Conservation (phyloP, 2,797 vertebrate species). For the Rachycentron canadum region DNA sequence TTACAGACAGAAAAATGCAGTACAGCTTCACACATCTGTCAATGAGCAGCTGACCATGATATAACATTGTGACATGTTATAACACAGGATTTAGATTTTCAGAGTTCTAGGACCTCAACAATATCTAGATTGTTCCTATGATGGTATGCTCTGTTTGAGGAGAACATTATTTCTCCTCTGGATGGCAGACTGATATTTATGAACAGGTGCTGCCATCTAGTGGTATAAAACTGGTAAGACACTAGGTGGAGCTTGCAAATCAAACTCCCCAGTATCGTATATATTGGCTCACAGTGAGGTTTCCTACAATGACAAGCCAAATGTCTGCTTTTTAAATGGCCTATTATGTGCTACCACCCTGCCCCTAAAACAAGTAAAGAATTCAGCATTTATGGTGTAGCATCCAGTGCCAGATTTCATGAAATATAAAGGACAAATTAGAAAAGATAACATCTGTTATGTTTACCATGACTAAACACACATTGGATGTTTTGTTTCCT, state of each 20-base stretch:
- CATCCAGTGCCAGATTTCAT: too few species aligned
- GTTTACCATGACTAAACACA: not conserved
- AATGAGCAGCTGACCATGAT: not conserved
- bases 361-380: not conserved
- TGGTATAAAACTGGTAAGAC: constrained; percentile 19
- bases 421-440: too few species aligned
- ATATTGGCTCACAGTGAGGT: not conserved
- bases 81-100: not conserved
- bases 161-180: not conserved
- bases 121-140: not conserved
- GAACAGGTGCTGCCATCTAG: constrained; percentile 66
- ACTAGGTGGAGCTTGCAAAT: not conserved
- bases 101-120: not conserved
- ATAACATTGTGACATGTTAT: not conserved
- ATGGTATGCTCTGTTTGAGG: not conserved
- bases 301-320: not conserved
- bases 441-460: not conserved
- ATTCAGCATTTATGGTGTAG: not conserved
- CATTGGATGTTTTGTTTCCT: not conserved
- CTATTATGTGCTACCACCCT: not conserved
- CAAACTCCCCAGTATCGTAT: not conserved
- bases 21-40: not conserved
- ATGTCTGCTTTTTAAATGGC: not conserved
- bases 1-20: constrained; percentile 34
- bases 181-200: not conserved